Evolutionary conservation across 2,888 invertebrate species (phyloP).

Genomic region (Leptopterna dolabrata): DNA sequence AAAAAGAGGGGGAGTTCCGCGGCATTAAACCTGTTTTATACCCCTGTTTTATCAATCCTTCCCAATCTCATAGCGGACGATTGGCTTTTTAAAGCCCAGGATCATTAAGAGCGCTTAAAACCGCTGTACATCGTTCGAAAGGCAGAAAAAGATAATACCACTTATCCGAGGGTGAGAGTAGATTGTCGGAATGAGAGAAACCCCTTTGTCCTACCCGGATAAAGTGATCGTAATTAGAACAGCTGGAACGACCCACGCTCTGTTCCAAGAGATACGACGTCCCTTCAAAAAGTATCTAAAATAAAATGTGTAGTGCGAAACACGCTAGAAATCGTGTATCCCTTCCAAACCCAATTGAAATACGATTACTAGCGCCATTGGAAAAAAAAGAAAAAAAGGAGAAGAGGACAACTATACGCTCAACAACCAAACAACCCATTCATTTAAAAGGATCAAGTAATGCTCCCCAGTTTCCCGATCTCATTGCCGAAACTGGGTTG

Average conservation of each 20-base stretch:
- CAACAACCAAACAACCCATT: neutral
- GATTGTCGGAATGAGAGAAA: neutral
- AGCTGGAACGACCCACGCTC: neutral
- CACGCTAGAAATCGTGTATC: neutral
- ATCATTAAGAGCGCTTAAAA: neutral
- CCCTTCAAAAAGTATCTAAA: neutral
- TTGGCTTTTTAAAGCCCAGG: neutral
- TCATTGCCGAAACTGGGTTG: neutral
- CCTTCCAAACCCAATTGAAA: neutral
- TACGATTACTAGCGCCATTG: neutral
- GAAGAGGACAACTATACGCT: too few species aligned
- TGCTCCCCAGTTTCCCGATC: neutral
- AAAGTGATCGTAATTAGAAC: slow-evolving; percentile 19
- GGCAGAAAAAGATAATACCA: neutral
- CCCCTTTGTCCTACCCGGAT: neutral
- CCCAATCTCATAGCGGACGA: slow-evolving; percentile 31
- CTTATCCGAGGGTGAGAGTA: neutral
- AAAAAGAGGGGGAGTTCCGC: neutral
- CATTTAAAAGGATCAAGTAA: too few species aligned
- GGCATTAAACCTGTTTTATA: neutral
- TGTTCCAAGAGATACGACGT: neutral
- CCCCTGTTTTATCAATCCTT: neutral
- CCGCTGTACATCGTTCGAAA: slow-evolving; percentile 1
- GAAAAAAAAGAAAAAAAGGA: neutral
- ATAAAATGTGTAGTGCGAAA: neutral